Conservation (phyloP, 1,140 invertebrate species). For the Littorina saxatilis region DNA sequence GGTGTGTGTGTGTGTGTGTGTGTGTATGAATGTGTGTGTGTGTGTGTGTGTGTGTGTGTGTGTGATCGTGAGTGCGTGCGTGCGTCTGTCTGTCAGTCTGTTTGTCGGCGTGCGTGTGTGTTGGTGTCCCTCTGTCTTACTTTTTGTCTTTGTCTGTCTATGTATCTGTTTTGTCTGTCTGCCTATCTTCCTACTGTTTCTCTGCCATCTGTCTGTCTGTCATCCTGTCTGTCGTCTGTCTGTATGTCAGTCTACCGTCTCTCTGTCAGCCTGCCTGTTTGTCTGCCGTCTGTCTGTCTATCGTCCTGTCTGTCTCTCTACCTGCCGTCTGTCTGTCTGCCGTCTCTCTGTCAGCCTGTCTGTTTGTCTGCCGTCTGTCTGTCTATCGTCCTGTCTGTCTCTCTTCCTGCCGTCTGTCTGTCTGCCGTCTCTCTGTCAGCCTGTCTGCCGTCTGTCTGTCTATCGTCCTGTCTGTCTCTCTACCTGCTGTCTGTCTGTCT, state of each 20-base stretch:
- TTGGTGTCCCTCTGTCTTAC: no score
- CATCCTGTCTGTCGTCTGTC: background rate
- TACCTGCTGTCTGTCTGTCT: background rate
- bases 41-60: no score
- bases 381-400: no score
- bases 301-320: conserved; percentile 8
- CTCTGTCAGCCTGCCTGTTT: background rate
- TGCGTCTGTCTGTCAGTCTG: no score
- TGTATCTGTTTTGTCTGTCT: background rate
- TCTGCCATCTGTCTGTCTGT: background rate
- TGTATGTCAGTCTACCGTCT: background rate
- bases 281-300: background rate
- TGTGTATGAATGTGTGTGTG: no score
- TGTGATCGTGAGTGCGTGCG: no score
- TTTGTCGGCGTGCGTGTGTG: no score
- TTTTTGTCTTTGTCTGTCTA: background rate
- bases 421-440: no score
- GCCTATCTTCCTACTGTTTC: background rate
- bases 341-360: background rate
- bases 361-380: no score
- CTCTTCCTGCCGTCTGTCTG: background rate
- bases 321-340: background rate
- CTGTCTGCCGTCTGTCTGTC: no score
- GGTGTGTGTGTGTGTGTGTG: no score
- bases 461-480: no score